Base-by-base conservation (phyloP, 2,888 invertebrate genomes). In the Beris chalybata region DNA sequence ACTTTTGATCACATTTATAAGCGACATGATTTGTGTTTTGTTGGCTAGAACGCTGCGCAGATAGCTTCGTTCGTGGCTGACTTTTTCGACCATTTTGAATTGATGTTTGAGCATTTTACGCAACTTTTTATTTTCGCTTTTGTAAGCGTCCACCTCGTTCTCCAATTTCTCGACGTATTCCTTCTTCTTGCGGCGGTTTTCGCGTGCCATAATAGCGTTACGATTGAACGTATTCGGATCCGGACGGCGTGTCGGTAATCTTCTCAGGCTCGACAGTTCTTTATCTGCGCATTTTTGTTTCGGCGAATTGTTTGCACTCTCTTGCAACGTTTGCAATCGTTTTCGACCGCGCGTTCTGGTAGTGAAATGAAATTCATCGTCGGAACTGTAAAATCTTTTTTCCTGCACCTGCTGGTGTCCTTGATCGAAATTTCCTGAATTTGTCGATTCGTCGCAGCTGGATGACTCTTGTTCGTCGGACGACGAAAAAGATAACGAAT, bases 101-200 rank as follows among this genome's bases (percentile, higher is more conserved):
- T 86, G 85, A 30, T 81, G 81, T 43, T 82, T 80, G 1, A 86
- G 74, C 0, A 81, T 77, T 64, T 80, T 79, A 1, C 78, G 74
- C n/a, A 86, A 75, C 9, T 80, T 80, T 65, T 79, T 79, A 71
- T 85, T 85, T 31, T 82, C 81, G 7, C 73, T 73, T 50, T 81
- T 82, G 38, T 83, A 77, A 11, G 77, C 74, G 1, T 77, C 72
- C 0, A 85, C 74, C 69, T 84, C 82, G 32, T 77, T 79, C 73
- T 87, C 87, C 13, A 87, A 78, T 13, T 79, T 81, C 66, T 85
- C 81, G 22, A 87, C 71, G 72, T 87, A 84, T 43, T 83, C 81
- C 74, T 88, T 88, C 72, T 88, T 88, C 53, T 82, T 83, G 3
- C 83, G 81, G 2, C 88, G 81, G 74, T 87, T 88, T 73, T 86